A percentile compares a stretch with the other conserved stretches of the same genome.
phyloP scores from a whole-genome alignment of 1,140 invertebrate species.

The Drosophila hydei region DNA sequence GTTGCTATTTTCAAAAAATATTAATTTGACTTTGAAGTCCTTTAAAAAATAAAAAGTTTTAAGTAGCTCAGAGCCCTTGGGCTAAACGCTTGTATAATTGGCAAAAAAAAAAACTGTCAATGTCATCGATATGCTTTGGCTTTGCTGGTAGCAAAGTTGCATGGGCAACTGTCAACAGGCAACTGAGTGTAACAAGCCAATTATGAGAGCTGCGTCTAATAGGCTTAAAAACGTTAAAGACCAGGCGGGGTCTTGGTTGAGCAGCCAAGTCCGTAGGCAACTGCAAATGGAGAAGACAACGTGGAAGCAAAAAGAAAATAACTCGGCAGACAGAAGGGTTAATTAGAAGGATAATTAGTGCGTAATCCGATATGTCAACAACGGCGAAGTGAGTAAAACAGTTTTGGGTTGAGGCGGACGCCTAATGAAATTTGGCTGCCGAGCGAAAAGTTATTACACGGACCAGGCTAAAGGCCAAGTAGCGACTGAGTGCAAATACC shows the following conservation, averaged over 20 bases:
- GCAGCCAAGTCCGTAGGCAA: conserved; percentile 37
- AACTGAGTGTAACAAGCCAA: conserved; percentile 66
- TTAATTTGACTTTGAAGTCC: not conserved
- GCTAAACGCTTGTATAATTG: conserved; percentile 21
- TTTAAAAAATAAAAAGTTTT: not conserved
- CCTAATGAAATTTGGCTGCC: conserved; percentile 70
- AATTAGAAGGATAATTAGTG: conserved; percentile 83
- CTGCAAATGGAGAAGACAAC: conserved; percentile 36
- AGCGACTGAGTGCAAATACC: conserved; percentile 41
- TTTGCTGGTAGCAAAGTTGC: conserved; percentile 18
- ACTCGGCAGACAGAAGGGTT: conserved; percentile 72
- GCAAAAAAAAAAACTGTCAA: conserved; percentile 46
- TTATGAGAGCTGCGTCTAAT: conserved; percentile 77
- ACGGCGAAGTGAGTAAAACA: not conserved
- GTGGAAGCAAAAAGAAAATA: conserved; percentile 49
- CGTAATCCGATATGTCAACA: conserved; percentile 82
- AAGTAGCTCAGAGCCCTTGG: not conserved
- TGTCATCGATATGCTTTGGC: conserved; percentile 54
- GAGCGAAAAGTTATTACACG: conserved; percentile 56
- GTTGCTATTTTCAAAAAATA: not conserved
- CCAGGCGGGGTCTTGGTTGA: conserved; percentile 70
- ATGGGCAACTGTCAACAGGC: conserved; percentile 23
- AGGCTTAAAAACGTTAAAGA: conserved; percentile 72
- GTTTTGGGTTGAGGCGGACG: conserved; percentile 2
- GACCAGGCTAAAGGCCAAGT: not conserved